phyloP scores from a whole-genome alignment of 1,140 invertebrate species.

The Aricia agestis region DNA sequence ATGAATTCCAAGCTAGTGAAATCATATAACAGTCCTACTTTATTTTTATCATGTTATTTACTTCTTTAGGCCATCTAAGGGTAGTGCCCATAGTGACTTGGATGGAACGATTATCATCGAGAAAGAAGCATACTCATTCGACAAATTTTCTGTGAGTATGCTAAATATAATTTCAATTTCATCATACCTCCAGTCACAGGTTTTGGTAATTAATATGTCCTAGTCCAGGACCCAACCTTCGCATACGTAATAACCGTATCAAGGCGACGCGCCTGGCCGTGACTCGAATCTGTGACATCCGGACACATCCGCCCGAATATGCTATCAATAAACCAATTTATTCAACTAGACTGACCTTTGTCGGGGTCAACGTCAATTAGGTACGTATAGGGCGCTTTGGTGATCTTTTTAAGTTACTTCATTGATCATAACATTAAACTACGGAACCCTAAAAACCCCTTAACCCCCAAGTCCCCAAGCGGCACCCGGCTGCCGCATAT shows the following conservation, averaged over 20 bases:
- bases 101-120: too few relatives aligned
- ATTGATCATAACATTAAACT: background rate
- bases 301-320: conserved; percentile 6
- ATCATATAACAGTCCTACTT: too few relatives aligned
- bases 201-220: background rate
- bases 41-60: too few relatives aligned
- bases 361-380: background rate
- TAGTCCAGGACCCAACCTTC: background rate
- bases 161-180: too few relatives aligned
- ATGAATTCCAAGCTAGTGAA: too few relatives aligned
- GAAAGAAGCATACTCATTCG: too few relatives aligned
- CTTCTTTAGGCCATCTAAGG: too few relatives aligned
- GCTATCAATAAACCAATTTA: conserved; percentile 9
- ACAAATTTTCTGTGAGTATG: too few relatives aligned
- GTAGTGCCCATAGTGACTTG: too few relatives aligned
- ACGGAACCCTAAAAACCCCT: background rate
- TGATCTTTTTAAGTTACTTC: background rate
- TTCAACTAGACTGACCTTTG: background rate
- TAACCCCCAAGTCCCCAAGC: too few relatives aligned
- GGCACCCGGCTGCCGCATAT: too few relatives aligned
- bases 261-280: conserved; percentile 34
- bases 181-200: too few relatives aligned
- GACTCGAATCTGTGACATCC: conserved; percentile 21
- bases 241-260: conserved; percentile 18
- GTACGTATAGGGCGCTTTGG: background rate